Percentiles rank a stretch among this genome's conserved stretches.
Conservation (phyloP, 2,888 invertebrate species). For the Mythimna ferrago region DNA sequence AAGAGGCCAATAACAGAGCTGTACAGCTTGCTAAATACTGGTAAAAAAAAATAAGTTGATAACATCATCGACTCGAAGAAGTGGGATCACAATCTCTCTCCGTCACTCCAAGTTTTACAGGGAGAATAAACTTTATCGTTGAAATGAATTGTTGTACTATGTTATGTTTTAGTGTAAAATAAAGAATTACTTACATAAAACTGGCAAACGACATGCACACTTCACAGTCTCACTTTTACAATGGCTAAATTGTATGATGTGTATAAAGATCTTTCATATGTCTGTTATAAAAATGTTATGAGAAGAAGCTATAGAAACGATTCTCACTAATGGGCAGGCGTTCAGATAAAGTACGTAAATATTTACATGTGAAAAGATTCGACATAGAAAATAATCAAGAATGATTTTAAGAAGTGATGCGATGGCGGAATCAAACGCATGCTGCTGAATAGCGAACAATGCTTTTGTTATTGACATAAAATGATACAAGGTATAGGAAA, state of each 20-base stretch:
- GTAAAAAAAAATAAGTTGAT: no score
- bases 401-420: background rate
- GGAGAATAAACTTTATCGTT: no score
- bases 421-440: slow-evolving; percentile 5
- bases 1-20: no score
- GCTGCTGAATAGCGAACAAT: background rate
- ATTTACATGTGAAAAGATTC: slow-evolving; percentile 18
- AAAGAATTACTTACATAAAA: background rate
- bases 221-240: slow-evolving; percentile 36
- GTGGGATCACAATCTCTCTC: no score
- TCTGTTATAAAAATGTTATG: slow-evolving; percentile 35
- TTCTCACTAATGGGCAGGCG: slow-evolving; percentile 31
- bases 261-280: slow-evolving; percentile 22
- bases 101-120: no score
- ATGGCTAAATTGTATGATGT: slow-evolving; percentile 30
- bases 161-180: no score
- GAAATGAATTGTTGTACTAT: no score
- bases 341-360: slow-evolving; percentile 26
- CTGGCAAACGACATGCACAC: background rate
- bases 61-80: no score
- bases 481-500: background rate
- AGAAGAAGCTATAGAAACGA: slow-evolving; percentile 31
- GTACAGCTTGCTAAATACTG: no score
- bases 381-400: background rate
- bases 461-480: background rate